Evolutionary conservation across 2,888 invertebrate species (phyloP).

Genomic region (Tiliacea aurago): DNA sequence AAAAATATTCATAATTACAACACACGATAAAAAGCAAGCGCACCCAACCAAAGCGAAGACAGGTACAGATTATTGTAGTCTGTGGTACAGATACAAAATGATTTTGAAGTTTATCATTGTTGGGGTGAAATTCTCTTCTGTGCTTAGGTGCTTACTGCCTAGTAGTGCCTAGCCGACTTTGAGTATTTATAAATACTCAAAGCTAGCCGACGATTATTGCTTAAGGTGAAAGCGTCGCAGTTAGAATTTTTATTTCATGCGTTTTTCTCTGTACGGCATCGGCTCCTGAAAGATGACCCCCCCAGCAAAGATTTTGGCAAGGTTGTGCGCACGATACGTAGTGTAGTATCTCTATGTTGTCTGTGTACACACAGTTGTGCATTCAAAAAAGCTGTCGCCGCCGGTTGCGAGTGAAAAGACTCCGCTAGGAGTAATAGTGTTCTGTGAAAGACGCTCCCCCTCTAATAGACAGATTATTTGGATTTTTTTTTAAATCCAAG

Average conservation of each 20-base stretch:
- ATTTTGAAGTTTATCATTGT: conserved; percentile 62
- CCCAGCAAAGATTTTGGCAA: background rate
- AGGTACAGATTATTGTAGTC: conserved; percentile 60
- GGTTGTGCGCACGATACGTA: background rate
- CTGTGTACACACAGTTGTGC: too few species aligned
- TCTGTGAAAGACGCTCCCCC: background rate
- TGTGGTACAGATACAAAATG: conserved; percentile 71
- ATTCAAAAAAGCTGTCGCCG: background rate
- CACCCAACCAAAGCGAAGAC: conserved; percentile 87
- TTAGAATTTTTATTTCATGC: background rate
- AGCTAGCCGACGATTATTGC: background rate
- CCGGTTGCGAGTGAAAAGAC: too few species aligned
- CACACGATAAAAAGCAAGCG: conserved; percentile 84
- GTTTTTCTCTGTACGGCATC: background rate
- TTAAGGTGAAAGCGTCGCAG: background rate
- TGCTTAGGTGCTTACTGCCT: too few species aligned
- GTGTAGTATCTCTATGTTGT: too few species aligned
- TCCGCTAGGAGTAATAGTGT: too few species aligned
- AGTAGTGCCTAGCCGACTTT: too few species aligned
- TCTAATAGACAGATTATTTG: background rate
- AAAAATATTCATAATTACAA: conserved; percentile 84
- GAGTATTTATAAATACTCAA: too few species aligned
- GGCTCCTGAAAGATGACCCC: background rate
- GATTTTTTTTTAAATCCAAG: too few species aligned
- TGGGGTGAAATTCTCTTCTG: conserved; percentile 43